A percentile compares a stretch with the other conserved stretches of the same genome.
These are phyloP conservation scores for Ptilorrhoa leucosticta DNA, from an alignment of 2,113 vertebrate species.

Conservation along the genomic window DNA sequence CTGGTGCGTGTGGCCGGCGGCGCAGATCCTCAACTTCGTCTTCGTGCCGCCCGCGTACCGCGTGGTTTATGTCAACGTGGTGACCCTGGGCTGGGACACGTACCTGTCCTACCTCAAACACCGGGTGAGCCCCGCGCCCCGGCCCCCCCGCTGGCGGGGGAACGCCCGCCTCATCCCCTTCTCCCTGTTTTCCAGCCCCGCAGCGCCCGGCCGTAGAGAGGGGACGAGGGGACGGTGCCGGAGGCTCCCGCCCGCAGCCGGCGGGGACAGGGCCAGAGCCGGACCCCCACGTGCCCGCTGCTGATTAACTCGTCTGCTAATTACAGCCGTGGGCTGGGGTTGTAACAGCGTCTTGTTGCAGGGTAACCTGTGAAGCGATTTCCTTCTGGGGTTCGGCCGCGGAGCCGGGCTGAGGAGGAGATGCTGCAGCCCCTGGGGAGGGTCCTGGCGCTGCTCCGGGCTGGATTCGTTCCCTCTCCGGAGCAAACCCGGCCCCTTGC, in stretches of 20 bases:
- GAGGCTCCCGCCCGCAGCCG: background rate
- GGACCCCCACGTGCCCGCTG: accelerated
- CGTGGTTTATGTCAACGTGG: slow-evolving; percentile 85
- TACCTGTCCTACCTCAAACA: slow-evolving; percentile 91
- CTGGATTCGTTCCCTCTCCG: background rate
- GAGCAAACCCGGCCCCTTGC: background rate
- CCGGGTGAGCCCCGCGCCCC: background rate
- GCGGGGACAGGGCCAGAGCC: accelerated
- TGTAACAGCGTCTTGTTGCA: background rate
- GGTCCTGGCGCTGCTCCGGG: background rate
- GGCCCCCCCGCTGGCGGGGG: accelerated
- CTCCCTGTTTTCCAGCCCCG: background rate
- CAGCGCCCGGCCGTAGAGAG: accelerated
- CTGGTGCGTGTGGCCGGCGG: slow-evolving; percentile 87
- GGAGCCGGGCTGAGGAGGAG: background rate
- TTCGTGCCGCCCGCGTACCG: slow-evolving; percentile 83
- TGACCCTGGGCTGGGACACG: slow-evolving; percentile 91
- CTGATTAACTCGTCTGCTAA: background rate
- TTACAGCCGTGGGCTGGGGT: accelerated
- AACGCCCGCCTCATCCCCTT: background rate
- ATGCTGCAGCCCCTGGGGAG: background rate
- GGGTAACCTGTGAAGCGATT: background rate
- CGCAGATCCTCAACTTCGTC: slow-evolving; percentile 90
- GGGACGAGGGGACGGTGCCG: accelerated
- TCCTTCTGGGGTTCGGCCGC: accelerated